A percentile compares a stretch with the other conserved stretches of the same genome.
Evolutionary conservation across 2,113 vertebrate species (phyloP).

Genomic region (Malurus melanocephalus): DNA sequence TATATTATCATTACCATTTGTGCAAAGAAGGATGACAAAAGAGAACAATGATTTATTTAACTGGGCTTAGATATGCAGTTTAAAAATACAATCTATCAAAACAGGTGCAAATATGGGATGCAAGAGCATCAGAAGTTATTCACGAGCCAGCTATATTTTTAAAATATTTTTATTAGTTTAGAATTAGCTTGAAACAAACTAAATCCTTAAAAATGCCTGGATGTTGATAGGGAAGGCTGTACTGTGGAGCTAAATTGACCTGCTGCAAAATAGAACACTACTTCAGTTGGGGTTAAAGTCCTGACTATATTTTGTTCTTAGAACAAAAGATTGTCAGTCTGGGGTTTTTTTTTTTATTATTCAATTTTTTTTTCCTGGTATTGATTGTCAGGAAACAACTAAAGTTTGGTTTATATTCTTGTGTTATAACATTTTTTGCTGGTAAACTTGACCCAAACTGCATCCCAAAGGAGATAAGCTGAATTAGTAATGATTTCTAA

Average conservation of each 20-base stretch:
- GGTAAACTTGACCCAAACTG: not conserved
- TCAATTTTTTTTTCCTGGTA: not conserved
- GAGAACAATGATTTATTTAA: not conserved
- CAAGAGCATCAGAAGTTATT: not conserved
- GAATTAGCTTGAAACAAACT: not conserved
- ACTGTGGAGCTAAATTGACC: not conserved
- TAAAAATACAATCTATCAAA: not conserved
- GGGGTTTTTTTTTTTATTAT: not conserved
- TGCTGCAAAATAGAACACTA: not conserved
- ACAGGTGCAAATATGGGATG: not conserved
- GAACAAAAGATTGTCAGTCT: not conserved
- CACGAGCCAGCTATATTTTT: not conserved
- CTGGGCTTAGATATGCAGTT: not conserved
- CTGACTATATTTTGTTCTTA: not conserved
- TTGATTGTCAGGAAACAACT: not conserved
- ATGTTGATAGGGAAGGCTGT: not conserved
- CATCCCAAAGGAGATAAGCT: not conserved
- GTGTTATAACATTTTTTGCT: not conserved
- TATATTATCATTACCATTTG: not conserved
- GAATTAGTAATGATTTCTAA: constrained; percentile 26
- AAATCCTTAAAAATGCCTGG: not conserved
- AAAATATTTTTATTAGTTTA: not conserved
- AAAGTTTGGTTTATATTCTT: not conserved
- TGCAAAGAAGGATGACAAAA: not conserved
- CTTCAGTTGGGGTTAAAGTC: not conserved